Conservation (phyloP, 2,797 vertebrate genomes). For the Poecilia picta region DNA sequence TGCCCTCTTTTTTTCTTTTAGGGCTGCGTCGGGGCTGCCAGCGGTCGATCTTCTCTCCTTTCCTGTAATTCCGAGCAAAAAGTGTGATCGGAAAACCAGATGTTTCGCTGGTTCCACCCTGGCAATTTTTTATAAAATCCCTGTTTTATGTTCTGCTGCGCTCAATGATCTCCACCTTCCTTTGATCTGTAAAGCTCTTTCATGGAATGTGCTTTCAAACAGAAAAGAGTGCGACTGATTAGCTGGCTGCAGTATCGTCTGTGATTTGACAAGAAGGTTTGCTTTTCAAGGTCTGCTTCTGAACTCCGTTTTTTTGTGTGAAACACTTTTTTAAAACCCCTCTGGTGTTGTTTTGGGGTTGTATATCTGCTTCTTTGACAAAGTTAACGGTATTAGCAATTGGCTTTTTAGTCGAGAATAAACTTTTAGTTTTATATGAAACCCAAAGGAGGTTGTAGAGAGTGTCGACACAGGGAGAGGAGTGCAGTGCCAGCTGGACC, state of each 20-base stretch:
- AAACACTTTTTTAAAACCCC: too few relatives aligned
- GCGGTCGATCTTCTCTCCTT: background rate
- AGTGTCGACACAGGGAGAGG: background rate
- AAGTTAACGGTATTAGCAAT: background rate
- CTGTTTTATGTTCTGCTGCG: background rate
- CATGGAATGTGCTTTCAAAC: background rate
- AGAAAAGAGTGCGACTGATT: background rate
- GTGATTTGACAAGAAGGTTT: background rate
- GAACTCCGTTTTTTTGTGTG: background rate
- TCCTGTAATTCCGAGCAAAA: background rate
- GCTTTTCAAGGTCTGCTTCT: background rate
- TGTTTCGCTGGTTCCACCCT: background rate
- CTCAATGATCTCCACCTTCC: background rate
- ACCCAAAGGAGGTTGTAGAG: background rate
- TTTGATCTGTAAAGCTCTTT: background rate
- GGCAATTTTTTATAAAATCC: background rate
- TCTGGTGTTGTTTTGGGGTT: background rate
- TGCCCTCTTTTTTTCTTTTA: background rate
- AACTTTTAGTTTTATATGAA: background rate
- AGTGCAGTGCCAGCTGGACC: background rate
- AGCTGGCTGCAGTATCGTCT: background rate
- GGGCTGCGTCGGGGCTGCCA: background rate
- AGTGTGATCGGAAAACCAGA: background rate
- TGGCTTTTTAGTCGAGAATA: background rate
- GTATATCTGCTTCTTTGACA: background rate